Evolutionary conservation across 2,797 vertebrate species (phyloP).

Genomic region (Scolopax bukidnonensis): DNA sequence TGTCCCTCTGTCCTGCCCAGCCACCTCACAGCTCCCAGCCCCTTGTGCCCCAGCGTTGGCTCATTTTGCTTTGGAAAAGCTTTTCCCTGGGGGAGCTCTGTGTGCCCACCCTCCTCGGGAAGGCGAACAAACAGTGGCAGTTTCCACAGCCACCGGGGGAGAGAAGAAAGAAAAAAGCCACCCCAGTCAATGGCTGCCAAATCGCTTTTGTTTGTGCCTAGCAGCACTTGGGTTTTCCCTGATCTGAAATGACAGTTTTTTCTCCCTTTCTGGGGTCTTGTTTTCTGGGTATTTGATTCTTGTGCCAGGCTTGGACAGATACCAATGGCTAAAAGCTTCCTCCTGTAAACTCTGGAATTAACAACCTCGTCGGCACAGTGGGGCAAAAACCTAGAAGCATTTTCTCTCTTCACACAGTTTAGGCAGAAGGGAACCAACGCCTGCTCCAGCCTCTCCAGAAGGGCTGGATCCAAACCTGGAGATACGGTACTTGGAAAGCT

Average conservation of each 20-base stretch:
- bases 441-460: not conserved
- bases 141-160: not conserved
- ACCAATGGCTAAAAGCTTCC: constrained; percentile 39
- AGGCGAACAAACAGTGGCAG: not conserved
- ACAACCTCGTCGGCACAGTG: not conserved
- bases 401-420: not conserved
- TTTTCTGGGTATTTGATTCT: constrained; percentile 21
- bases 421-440: not conserved
- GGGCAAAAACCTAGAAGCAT: not conserved
- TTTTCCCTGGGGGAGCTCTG: not conserved
- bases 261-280: constrained; percentile 7
- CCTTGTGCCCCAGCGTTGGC: accelerated
- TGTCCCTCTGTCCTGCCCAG: not conserved
- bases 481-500: not conserved
- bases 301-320: constrained; percentile 32
- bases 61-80: not conserved
- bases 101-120: not conserved
- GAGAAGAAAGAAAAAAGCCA: not conserved
- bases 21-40: not conserved
- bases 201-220: constrained; percentile 2
- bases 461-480: not conserved
- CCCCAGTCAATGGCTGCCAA: not conserved
- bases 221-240: constrained; percentile 7
- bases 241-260: constrained; percentile 44
- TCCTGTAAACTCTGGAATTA: not conserved